Evolutionary conservation across 2,113 vertebrate genomes (phyloP).

Genomic region (Xyrauchen texanus): DNA sequence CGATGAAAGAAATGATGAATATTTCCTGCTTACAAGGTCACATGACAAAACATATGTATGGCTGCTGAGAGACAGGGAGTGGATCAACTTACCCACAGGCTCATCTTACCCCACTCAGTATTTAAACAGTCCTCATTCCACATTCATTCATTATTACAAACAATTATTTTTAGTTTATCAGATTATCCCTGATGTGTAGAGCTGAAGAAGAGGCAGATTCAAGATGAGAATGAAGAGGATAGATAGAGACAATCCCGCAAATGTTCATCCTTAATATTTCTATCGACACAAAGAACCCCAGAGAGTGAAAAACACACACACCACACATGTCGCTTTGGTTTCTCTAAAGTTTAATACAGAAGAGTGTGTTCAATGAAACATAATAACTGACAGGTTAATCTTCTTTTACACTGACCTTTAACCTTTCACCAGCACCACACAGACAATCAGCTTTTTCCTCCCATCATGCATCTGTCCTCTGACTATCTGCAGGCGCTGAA

Average conservation of each 20-base stretch:
- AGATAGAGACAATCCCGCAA: background rate
- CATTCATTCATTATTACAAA: too few relatives aligned
- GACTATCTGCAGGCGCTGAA: constrained; percentile 72
- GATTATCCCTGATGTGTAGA: too few relatives aligned
- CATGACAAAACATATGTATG: too few relatives aligned
- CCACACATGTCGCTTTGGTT: constrained; percentile 32
- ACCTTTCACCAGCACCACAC: constrained; percentile 59
- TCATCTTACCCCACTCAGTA: too few relatives aligned
- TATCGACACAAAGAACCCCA: background rate
- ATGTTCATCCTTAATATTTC: background rate
- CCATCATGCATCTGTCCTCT: constrained; percentile 81
- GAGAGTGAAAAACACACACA: background rate
- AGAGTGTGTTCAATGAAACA: constrained; percentile 61
- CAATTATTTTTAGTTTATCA: too few relatives aligned
- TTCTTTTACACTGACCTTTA: constrained; percentile 58
- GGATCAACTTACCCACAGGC: too few relatives aligned
- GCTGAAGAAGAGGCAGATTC: too few relatives aligned
- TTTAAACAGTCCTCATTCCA: too few relatives aligned
- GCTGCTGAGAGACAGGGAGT: too few relatives aligned
- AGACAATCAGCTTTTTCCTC: constrained; percentile 65
- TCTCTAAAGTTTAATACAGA: constrained; percentile 84
- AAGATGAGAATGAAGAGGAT: too few relatives aligned
- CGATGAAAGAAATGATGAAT: too few relatives aligned
- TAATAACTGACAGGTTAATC: constrained; percentile 67
- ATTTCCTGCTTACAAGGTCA: too few relatives aligned